These are phyloP conservation scores for Latrodectus hesperus DNA, from an alignment of 2,888 invertebrate species.

Conservation along the genomic window DNA sequence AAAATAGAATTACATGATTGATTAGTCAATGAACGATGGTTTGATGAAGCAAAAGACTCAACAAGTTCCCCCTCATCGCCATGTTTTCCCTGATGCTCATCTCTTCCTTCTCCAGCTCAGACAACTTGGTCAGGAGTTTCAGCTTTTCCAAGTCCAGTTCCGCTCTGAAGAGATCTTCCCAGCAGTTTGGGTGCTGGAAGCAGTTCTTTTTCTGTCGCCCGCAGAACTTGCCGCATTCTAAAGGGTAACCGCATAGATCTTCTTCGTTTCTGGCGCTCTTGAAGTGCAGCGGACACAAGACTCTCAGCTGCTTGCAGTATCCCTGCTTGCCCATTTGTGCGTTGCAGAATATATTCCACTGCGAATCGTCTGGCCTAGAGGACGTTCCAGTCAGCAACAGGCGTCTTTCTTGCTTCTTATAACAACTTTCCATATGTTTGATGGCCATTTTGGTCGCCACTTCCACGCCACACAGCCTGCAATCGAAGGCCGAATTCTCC, in stretches of 20 bases:
- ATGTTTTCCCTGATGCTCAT: conserved; percentile 11
- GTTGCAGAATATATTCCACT: conserved; percentile 59
- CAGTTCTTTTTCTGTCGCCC: conserved; percentile 18
- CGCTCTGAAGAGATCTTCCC: conserved; percentile 41
- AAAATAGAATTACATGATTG: not conserved
- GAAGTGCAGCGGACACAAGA: conserved; percentile 37
- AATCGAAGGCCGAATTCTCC: conserved; percentile 2
- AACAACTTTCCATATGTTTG: conserved; percentile 46
- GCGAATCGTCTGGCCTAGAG: conserved; percentile 8
- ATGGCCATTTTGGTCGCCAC: conserved; percentile 1
- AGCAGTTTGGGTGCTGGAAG: conserved; percentile 10
- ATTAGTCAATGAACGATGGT: conserved; percentile 26
- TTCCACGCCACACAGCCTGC: conserved; percentile 42
- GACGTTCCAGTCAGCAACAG: conserved; percentile 9
- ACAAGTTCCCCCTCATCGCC: conserved; percentile 33
- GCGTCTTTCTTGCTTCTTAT: conserved; percentile 23
- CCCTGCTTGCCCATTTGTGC: conserved; percentile 26
- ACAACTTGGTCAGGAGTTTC: conserved; percentile 20
- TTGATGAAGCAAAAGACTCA: conserved; percentile 37
- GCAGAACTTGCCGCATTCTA: conserved; percentile 16
- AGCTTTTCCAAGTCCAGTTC: conserved; percentile 47
- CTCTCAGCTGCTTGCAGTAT: conserved; percentile 42
- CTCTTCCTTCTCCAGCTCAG: conserved; percentile 28
- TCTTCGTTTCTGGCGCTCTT: conserved; percentile 12
- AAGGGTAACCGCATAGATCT: conserved; percentile 40